Evolutionary conservation across 2,797 vertebrate genomes (phyloP).

Genomic region (Pseudochaenichthys georgianus): DNA sequence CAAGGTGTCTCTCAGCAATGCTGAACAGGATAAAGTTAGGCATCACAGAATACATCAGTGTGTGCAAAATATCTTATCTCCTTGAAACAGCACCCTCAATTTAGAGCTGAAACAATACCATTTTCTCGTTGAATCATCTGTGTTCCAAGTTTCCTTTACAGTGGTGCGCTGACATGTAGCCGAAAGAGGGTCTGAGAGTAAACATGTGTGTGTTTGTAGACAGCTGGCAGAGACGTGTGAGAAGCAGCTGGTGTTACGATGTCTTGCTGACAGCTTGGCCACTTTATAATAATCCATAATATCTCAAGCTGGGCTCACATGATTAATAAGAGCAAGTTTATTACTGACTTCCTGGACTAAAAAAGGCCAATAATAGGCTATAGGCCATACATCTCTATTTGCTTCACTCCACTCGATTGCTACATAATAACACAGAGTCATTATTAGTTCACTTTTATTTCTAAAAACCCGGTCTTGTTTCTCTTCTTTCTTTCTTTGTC

Average conservation of each 20-base stretch:
- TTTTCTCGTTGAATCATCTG: no score
- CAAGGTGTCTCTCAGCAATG: not conserved
- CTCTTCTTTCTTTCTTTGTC: no score
- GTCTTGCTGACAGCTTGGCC: conserved; percentile 40
- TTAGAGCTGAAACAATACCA: not conserved
- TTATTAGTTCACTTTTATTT: not conserved
- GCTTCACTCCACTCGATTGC: conserved; percentile 10
- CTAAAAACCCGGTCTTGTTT: no score
- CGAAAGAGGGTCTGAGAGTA: conserved; percentile 31
- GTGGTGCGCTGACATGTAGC: conserved; percentile 1
- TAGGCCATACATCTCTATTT: conserved; percentile 8
- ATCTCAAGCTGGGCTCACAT: conserved; percentile 18
- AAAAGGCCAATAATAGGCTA: conserved; percentile 1
- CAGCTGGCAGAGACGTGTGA: conserved; percentile 37
- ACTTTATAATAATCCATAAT: conserved; percentile 44
- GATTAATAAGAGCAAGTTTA: conserved; percentile 5
- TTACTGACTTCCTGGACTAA: conserved; percentile 27
- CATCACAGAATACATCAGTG: not conserved
- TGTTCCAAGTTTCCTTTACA: not conserved
- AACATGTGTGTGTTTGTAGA: conserved; percentile 48
- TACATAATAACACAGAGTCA: conserved; percentile 21
- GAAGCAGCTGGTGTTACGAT: conserved; percentile 43
- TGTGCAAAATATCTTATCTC: not conserved
- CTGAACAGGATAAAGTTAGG: not conserved
- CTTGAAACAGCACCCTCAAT: not conserved